Evolutionary conservation across 2,888 invertebrate genomes (phyloP), one percentile per base, ranked within the genome.

Genomic region (Epistrophe eligans): DNA sequence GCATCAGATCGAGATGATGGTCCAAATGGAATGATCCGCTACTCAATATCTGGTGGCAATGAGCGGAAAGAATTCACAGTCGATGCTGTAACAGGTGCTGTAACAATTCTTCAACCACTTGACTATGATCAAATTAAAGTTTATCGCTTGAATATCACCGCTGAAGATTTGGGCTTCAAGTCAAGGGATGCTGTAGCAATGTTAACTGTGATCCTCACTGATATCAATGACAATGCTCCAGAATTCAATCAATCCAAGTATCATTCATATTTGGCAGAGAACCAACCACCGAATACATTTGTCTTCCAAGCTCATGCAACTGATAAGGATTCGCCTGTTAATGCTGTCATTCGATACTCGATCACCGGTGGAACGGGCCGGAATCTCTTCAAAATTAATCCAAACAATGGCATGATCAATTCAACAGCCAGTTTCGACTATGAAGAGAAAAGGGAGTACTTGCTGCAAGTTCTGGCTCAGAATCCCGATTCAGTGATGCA

Each of bases 211-310:
- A 96, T 96, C 72, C 94, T 99, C 1, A 97, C 97, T 0, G 99
- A 99, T 91, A 97, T 98, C 48, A 99, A 98, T 91, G 98, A 99
- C 91, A 98, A 99, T 92, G 95, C 97, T 11, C 99, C 99, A 0
- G 93, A 94, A 15, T 99, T 99, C 91, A 96, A 97, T 91, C 96
- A 96, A 91, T 94, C 95, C 0, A 93, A 94, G 70, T 98, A 97
- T 91, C 94, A 96, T 89, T 97, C 97, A 0, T 96, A 95, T 90
- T 93, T 99, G 57, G 95, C 96, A 0, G 98, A 99, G 94, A 98
- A 98, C 91, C 95, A 96, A 15, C 95, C 96, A 0, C 93, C 95
- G 0, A 96, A 96, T 72, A 96, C 95, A 84, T 95, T 95, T 89
- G 96, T 98, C 11, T 96, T 95, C 90, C 95, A 95, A 91, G 95